A percentile compares a stretch with the other conserved stretches of the same genome.
Conservation (phyloP, 2,113 vertebrate genomes). For the Cyanoderma ruficeps region DNA sequence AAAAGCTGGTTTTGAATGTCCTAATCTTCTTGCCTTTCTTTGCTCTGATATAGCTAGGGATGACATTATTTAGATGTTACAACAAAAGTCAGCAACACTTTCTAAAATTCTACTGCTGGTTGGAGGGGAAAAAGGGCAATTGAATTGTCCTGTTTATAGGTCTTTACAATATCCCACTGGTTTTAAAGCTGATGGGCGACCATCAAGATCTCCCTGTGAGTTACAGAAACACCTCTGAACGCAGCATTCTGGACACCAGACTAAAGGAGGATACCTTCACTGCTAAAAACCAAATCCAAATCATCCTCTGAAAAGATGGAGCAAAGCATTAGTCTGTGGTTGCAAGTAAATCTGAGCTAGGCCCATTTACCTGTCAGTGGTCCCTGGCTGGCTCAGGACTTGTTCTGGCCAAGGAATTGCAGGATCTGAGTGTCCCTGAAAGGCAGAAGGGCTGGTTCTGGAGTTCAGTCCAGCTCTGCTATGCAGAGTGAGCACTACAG, state of each 20-base stretch:
- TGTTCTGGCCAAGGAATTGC: background rate
- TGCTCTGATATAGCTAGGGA: background rate
- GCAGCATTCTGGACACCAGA: background rate
- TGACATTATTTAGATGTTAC: background rate
- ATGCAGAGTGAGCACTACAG: background rate
- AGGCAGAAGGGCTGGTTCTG: accelerated
- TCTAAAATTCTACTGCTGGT: background rate
- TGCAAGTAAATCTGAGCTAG: background rate
- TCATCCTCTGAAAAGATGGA: background rate
- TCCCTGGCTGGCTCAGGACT: background rate
- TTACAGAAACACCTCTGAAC: background rate
- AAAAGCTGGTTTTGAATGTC: background rate
- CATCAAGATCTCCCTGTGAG: background rate
- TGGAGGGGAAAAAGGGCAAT: background rate
- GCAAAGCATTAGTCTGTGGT: background rate
- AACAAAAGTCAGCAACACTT: background rate
- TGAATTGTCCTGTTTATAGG: background rate
- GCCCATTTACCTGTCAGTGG: accelerated
- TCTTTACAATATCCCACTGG: background rate
- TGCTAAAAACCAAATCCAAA: background rate
- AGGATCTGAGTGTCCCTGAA: background rate
- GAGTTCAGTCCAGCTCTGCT: background rate
- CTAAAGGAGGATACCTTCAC: background rate
- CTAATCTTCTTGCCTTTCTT: background rate
- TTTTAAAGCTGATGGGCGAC: background rate